These are phyloP conservation scores for Acanthosepion pharaonis DNA, from an alignment of 2,888 invertebrate genomes.

Conservation along the genomic window DNA sequence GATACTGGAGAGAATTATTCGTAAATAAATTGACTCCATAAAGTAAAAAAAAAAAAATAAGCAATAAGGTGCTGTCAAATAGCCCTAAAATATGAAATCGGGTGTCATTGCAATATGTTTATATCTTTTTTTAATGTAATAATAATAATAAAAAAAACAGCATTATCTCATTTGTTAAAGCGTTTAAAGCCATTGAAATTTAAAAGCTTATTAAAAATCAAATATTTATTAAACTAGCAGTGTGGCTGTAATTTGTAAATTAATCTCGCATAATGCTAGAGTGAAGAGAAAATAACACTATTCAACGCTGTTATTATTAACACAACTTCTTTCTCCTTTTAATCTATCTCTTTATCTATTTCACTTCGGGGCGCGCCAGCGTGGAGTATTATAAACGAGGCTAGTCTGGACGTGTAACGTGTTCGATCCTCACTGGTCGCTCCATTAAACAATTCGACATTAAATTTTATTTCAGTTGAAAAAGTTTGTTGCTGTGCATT, in stretches of 20 bases:
- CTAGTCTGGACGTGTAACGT: no score
- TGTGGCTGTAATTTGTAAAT: neutral
- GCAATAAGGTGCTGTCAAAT: neutral
- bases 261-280: neutral
- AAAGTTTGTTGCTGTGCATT: no score
- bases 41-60: neutral
- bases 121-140: neutral
- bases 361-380: neutral
- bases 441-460: no score
- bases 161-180: neutral
- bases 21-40: neutral
- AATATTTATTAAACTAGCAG: neutral
- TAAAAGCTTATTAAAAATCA: neutral
- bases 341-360: neutral
- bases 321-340: neutral
- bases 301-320: neutral
- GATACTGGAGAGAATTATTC: neutral
- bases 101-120: neutral
- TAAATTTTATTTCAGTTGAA: no score
- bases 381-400: no score
- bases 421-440: no score
- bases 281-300: neutral
- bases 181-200: neutral
- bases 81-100: neutral
- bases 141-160: neutral